These are phyloP conservation scores for Grapholita molesta DNA, from an alignment of 1,140 invertebrate species.

Conservation along the genomic window DNA sequence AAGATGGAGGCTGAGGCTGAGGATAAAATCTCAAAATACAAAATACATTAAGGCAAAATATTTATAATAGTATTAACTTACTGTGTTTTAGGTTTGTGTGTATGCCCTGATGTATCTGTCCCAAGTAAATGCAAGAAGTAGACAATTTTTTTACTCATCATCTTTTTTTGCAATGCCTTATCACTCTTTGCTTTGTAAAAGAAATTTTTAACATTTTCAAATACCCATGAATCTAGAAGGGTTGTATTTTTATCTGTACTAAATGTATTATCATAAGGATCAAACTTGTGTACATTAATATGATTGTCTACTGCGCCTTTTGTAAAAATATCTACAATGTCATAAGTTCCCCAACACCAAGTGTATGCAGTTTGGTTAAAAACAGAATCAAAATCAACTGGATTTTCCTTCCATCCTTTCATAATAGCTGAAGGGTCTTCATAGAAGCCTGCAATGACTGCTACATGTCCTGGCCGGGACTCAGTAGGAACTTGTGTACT, in stretches of 20 bases:
- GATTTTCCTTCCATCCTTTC: constrained; percentile 98
- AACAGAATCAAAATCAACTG: constrained; percentile 97
- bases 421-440: constrained; percentile 98
- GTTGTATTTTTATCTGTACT: constrained; percentile 70
- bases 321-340: constrained; percentile 95
- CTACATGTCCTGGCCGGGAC: constrained; percentile 97
- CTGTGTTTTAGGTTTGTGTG: constrained; percentile 93
- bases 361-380: constrained; percentile 92
- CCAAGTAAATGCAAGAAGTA: constrained; percentile 97
- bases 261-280: constrained; percentile 72
- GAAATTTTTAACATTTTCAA: constrained; percentile 87
- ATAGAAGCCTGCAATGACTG: constrained; percentile 96
- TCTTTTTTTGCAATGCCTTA: constrained; percentile 62
- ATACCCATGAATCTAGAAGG: constrained; percentile 94
- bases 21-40: too few species aligned
- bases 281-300: constrained; percentile 75
- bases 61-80: too few species aligned
- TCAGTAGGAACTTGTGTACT: constrained; percentile 98
- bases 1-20: too few species aligned
- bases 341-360: constrained; percentile 96
- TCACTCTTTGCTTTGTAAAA: constrained; percentile 79
- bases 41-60: too few species aligned
- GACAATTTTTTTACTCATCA: constrained; percentile 83
- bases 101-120: constrained; percentile 96
- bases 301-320: constrained; percentile 80